phyloP scores from a whole-genome alignment of 2,797 vertebrate genomes.

The Gambusia yucatana region DNA sequence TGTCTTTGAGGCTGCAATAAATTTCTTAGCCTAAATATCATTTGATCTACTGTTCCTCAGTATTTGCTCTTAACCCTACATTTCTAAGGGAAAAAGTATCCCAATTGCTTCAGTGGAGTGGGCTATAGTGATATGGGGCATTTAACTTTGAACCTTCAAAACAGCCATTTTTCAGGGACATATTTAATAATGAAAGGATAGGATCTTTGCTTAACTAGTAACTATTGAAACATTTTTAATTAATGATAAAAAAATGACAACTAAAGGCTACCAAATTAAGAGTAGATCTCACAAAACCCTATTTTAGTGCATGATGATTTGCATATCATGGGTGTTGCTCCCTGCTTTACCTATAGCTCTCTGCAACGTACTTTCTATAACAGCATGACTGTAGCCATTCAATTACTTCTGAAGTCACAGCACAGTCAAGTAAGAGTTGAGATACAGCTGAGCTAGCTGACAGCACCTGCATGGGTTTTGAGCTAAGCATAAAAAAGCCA shows the following conservation, averaged over 20 bases:
- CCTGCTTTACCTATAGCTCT: neutral
- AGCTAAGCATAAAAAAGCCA: slow-evolving; percentile 48
- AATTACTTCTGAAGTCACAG: slow-evolving; percentile 35
- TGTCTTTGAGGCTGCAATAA: slow-evolving; percentile 25
- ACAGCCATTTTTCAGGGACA: neutral
- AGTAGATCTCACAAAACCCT: neutral
- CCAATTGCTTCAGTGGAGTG: neutral
- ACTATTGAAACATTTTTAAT: neutral
- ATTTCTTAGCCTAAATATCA: slow-evolving; percentile 7
- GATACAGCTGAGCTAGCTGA: slow-evolving; percentile 55
- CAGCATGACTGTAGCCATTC: slow-evolving; percentile 19
- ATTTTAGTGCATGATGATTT: neutral
- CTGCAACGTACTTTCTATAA: neutral
- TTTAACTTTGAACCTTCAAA: neutral
- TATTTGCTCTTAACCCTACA: neutral
- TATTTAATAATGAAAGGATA: neutral
- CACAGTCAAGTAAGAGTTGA: slow-evolving; percentile 38
- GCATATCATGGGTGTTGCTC: neutral
- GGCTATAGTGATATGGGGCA: no score
- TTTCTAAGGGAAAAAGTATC: neutral
- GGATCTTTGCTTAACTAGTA: neutral
- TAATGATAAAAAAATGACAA: neutral
- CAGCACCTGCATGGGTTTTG: slow-evolving; percentile 60
- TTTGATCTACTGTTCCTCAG: neutral
- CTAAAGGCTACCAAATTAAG: neutral